Evolutionary conservation across 2,888 invertebrate genomes (phyloP), one percentile per base, ranked within the genome.

Genomic region (Orgyia antiqua): DNA sequence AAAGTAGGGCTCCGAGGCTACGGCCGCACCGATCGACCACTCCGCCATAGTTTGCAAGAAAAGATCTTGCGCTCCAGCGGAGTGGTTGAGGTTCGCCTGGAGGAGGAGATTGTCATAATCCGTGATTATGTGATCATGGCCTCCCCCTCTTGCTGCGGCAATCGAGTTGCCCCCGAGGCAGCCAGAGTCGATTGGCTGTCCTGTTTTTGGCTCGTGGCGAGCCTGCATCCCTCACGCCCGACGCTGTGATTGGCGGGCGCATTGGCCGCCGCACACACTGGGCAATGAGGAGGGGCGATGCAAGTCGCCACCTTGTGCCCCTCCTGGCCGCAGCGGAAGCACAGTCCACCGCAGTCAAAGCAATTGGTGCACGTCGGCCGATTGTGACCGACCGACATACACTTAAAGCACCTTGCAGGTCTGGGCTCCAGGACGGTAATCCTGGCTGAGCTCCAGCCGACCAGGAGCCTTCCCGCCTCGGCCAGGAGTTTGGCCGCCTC

Each of bases 51-150:
- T 2, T 19, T 19, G 19, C 19, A 19, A n/a, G 19, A 39, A n/a
- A 8, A 19, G 8, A 7, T 8, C 19, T n/a, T 8, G 19, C 5
- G 19, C 19, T 5, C 17, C 17, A 6, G 17, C 36, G 15, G 21
- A 31, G 27, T 35, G 29, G 18, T 32, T 35, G 13, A 39, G 11
- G 10, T 39, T 39, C 12, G 27, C 27, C 28, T 39, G 39, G 4
- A 39, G 29, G 9, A 34, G n/a, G n/a, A n/a, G n/a, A n/a, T n/a
- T n/a, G n/a, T n/a, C n/a, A n/a, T n/a, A n/a, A n/a, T n/a, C n/a
- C n/a, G n/a, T n/a, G n/a, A n/a, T n/a, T n/a, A n/a, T n/a, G 20
- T 20, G 9, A 2, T 9, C 20, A 20, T 20, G 3, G 2, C n/a
- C 20, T 20, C 20, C 20, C 9, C 20, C 20, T 4, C 9, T 3